phyloP scores from a whole-genome alignment of 1,140 invertebrate species.

The Drosophila lowei region DNA sequence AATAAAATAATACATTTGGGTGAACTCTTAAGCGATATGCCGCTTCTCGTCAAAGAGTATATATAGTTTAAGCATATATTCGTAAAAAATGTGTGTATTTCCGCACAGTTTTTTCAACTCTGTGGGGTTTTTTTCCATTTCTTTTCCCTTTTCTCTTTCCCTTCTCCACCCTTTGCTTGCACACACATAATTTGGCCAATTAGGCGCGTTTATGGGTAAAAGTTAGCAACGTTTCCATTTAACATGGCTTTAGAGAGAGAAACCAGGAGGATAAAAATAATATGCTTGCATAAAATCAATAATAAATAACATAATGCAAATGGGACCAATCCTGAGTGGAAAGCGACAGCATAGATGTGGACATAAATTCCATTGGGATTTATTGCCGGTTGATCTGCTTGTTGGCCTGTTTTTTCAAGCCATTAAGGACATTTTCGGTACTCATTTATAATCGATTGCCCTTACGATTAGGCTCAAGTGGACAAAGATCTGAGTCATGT shows the following conservation, averaged over 20 bases:
- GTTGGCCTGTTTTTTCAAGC: conserved; percentile 22
- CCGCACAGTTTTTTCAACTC: background rate
- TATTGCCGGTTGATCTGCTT: conserved; percentile 35
- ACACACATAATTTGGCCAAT: conserved; percentile 65
- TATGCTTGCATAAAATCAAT: conserved; percentile 61
- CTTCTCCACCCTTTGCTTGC: conserved; percentile 30
- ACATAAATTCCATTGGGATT: conserved; percentile 56
- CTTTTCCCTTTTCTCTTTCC: conserved; percentile 1
- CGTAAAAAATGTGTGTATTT: conserved; percentile 14
- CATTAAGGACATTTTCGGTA: conserved; percentile 59
- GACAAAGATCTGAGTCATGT: conserved; percentile 30
- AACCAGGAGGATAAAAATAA: conserved; percentile 2
- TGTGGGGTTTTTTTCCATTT: conserved; percentile 42
- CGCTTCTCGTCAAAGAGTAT: conserved; percentile 6
- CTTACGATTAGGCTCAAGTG: conserved; percentile 69
- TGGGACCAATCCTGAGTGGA: background rate
- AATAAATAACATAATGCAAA: conserved; percentile 68
- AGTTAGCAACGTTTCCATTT: conserved; percentile 47
- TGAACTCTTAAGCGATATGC: too few relatives aligned
- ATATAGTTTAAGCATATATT: conserved; percentile 1
- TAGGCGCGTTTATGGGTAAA: conserved; percentile 63
- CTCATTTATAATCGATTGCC: conserved; percentile 75
- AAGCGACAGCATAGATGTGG: conserved; percentile 58
- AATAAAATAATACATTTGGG: too few relatives aligned
- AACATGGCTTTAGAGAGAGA: conserved; percentile 11